Evolutionary conservation across 2,113 vertebrate genomes (phyloP).

Genomic region (Lagopus muta): DNA sequence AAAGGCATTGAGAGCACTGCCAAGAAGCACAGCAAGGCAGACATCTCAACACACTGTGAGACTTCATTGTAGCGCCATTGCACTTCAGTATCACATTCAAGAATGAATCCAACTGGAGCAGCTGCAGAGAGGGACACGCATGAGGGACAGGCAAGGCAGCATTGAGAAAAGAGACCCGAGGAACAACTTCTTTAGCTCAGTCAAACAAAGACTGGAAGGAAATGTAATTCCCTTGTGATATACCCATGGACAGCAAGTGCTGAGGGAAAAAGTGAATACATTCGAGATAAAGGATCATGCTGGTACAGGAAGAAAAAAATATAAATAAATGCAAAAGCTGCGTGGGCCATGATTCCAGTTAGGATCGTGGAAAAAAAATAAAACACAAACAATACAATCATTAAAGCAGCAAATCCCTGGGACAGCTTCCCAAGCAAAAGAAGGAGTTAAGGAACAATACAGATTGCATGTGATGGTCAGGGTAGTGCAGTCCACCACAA

Average conservation of each 20-base stretch:
- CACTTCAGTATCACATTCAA: not conserved
- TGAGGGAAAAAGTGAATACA: not conserved
- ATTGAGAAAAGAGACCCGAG: not conserved
- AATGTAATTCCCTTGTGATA: not conserved
- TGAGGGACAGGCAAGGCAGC: not conserved
- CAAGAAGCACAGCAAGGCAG: not conserved
- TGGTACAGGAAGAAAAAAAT: not conserved
- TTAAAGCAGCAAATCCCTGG: not conserved
- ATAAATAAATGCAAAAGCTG: not conserved
- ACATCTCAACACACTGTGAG: not conserved
- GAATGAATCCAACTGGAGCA: not conserved
- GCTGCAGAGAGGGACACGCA: not conserved
- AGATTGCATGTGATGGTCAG: not conserved
- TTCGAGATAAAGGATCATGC: not conserved
- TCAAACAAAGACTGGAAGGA: constrained; percentile 37
- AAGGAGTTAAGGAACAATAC: not conserved
- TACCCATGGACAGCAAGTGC: not conserved
- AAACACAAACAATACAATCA: not conserved
- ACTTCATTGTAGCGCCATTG: not conserved
- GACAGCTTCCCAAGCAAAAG: constrained; percentile 3
- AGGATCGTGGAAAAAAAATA: not conserved
- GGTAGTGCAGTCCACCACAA: not conserved
- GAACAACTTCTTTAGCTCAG: not conserved
- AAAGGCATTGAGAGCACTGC: not conserved
- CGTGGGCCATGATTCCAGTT: not conserved